Evolutionary conservation across 2,797 vertebrate genomes (phyloP).

Genomic region (Tachyglossus aculeatus): DNA sequence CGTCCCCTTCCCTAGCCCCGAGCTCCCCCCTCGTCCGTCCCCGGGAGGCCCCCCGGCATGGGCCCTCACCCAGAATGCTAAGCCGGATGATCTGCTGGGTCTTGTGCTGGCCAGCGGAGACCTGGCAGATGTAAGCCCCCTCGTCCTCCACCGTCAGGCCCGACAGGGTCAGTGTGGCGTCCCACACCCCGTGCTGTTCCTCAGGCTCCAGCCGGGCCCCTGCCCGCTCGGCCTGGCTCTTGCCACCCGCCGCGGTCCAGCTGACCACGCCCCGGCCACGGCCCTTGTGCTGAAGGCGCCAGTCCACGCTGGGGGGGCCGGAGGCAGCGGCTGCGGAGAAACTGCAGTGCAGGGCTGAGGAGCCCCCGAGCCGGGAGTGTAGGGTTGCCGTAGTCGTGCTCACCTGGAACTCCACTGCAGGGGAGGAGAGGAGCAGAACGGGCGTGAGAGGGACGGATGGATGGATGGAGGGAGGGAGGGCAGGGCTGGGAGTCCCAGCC

Average conservation of each 20-base stretch:
- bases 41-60: not conserved
- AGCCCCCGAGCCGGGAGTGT: constrained; percentile 62
- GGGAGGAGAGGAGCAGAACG: not conserved
- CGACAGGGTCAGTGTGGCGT: constrained; percentile 76
- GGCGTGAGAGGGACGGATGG: not conserved
- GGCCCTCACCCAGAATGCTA: constrained; percentile 71
- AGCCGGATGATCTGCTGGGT: constrained; percentile 82
- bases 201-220: constrained; percentile 48
- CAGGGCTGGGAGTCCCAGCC: not conserved
- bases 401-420: constrained; percentile 83
- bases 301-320: constrained; percentile 72
- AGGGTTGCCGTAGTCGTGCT: constrained; percentile 74
- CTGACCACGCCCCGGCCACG: constrained; percentile 72
- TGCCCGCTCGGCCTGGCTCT: constrained; percentile 16
- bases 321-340: constrained; percentile 70
- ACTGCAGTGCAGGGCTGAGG: constrained; percentile 77
- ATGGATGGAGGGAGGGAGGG: not conserved
- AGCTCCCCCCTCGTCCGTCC: too few relatives aligned
- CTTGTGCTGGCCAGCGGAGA: constrained; percentile 69
- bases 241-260: constrained; percentile 54
- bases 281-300: constrained; percentile 84
- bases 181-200: constrained; percentile 64
- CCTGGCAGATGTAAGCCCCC: constrained; percentile 82
- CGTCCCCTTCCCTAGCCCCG: not conserved
- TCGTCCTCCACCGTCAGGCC: constrained; percentile 76